These are phyloP conservation scores for Oceanodroma tethys DNA, from an alignment of 2,113 vertebrate genomes.

Conservation along the genomic window DNA sequence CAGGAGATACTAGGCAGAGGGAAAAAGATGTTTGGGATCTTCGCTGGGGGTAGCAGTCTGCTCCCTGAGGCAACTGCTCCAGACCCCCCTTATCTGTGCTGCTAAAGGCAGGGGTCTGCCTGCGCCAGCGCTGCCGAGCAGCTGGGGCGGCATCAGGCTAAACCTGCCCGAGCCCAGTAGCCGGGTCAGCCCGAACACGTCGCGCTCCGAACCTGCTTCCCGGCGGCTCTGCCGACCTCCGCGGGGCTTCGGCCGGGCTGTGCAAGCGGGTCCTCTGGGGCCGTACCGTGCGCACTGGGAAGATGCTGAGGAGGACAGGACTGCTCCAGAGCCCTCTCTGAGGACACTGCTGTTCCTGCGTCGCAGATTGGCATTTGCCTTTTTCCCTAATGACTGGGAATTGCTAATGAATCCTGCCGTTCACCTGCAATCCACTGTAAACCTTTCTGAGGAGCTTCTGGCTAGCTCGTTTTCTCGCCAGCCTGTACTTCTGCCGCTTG, in stretches of 20 bases:
- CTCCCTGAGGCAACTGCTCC: neutral
- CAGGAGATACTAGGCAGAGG: neutral
- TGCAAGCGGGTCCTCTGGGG: neutral
- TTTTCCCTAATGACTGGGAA: neutral
- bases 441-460: neutral
- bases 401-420: fast-evolving
- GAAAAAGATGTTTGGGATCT: neutral
- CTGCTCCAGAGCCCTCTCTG: neutral
- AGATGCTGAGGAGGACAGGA: neutral
- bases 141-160: neutral
- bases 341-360: neutral
- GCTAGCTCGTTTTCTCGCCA: neutral
- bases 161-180: neutral
- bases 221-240: neutral
- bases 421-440: neutral
- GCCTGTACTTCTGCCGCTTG: neutral
- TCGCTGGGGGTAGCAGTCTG: neutral
- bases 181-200: neutral
- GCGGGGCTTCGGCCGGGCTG: neutral
- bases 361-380: neutral
- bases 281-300: neutral
- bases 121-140: neutral
- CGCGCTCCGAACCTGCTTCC: neutral
- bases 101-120: neutral
- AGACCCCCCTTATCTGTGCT: neutral